These are phyloP conservation scores for Erynnis tages DNA, from an alignment of 2,888 invertebrate genomes.

Conservation along the genomic window DNA sequence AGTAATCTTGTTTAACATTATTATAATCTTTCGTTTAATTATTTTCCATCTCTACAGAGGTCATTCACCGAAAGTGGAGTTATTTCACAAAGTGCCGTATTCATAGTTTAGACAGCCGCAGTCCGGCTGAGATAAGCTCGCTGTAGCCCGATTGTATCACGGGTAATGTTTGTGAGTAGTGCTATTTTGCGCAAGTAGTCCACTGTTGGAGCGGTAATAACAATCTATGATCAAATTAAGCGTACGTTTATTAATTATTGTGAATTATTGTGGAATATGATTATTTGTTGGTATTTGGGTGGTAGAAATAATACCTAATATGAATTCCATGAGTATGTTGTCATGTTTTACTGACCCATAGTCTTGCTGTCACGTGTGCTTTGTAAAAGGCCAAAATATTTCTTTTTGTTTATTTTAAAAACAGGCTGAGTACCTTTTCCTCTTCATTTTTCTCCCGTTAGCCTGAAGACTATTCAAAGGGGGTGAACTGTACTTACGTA, in stretches of 20 bases:
- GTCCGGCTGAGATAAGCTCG: conserved; percentile 12
- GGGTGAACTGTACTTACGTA: too few relatives aligned
- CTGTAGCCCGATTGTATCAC: conserved; percentile 15
- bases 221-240: conserved; percentile 11
- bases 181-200: conserved; percentile 21
- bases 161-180: conserved; percentile 15
- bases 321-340: too few relatives aligned
- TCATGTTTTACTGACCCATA: too few relatives aligned
- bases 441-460: too few relatives aligned
- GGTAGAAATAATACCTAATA: too few relatives aligned
- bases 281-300: conserved; percentile 7
- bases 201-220: conserved; percentile 11
- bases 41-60: neutral
- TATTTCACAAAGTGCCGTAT: neutral
- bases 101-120: neutral
- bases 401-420: too few relatives aligned
- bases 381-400: too few relatives aligned
- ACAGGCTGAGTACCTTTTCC: too few relatives aligned
- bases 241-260: conserved; percentile 18
- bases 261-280: conserved; percentile 12
- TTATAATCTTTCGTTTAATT: too few relatives aligned
- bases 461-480: too few relatives aligned
- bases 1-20: too few relatives aligned
- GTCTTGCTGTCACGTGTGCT: too few relatives aligned
- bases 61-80: neutral